Percentiles rank a stretch among this genome's conserved stretches.
These are phyloP conservation scores for Cyanoderma ruficeps DNA, from an alignment of 2,113 vertebrate species.

Conservation along the genomic window DNA sequence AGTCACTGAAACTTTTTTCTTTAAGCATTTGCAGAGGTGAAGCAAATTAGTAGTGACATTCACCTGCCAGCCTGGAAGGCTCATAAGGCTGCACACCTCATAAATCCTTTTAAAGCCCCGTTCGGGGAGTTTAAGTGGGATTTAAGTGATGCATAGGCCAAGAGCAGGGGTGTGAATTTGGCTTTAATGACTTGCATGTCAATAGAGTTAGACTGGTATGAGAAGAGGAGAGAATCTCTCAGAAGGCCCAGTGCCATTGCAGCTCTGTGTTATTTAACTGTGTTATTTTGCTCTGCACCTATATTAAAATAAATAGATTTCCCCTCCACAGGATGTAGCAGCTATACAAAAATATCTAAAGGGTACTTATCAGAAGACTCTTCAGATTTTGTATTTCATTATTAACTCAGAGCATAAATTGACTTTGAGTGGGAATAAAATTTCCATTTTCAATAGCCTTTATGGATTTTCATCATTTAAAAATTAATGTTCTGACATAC, in stretches of 20 bases:
- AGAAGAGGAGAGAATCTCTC: background rate
- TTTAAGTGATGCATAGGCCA: background rate
- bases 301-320: background rate
- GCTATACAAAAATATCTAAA: background rate
- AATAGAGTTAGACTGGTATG: background rate
- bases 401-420: background rate
- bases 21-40: background rate
- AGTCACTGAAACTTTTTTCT: background rate
- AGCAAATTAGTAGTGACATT: background rate
- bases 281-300: background rate
- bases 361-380: background rate
- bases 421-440: background rate
- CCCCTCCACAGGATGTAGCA: background rate
- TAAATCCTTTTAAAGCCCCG: background rate
- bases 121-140: background rate
- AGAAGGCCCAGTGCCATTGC: background rate
- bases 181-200: background rate
- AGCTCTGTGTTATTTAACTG: background rate
- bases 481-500: background rate
- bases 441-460: background rate
- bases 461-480: background rate
- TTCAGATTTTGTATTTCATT: constrained; percentile 1
- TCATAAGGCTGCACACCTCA: background rate
- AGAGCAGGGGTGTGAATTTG: background rate
- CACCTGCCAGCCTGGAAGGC: background rate